Base-by-base conservation (phyloP, 2,113 vertebrate species). In the Glaucomys volans region DNA sequence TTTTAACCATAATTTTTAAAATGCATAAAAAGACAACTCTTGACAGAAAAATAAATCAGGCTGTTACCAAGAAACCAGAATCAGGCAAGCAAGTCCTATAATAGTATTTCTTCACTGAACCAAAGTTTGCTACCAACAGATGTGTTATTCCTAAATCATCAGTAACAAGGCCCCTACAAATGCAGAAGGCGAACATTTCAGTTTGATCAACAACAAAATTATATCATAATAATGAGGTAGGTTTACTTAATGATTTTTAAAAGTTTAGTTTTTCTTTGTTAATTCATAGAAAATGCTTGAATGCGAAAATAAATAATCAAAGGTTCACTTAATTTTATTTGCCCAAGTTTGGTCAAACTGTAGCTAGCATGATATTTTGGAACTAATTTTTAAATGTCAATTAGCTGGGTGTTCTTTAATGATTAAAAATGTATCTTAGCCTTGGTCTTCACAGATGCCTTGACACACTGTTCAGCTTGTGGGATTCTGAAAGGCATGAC, bases 331-430 rank as follows among this genome's bases (percentile, higher is more conserved):
- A 47, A 91, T 54, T 86, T 91, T 80, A 67, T 89, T 91, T 87
- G 8, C 35, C 79, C 82, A 80, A 79, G 2, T 91, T 93, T 83
- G 50, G 6, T 62, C 40, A 82, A 69, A 90, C 20, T 92, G 47
- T 87, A 67, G 47, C 32, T 69, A 28, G 71, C 42, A 81, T 32
- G 85, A 52, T 79, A 52, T 80, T 80, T 86, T 72, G 77, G 24
- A 35, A 74, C 83, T 86, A 83, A 87, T 76, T 94, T 26, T 84
- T 54, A 93, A 92, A 89, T 35, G 47, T 79, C 71, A 9, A 28
- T 9, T 24, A 85, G 22, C 18, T 74, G 35, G 66, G 18, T 82
- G 71, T 67, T 35, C 71, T 77, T 62, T 81, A 81, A 86, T 57
- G 18, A 85, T 91, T 24, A 42, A 72, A 77, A 42, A 80, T 52